phyloP scores from a whole-genome alignment of 1,140 invertebrate genomes.

The Idris sp. region DNA sequence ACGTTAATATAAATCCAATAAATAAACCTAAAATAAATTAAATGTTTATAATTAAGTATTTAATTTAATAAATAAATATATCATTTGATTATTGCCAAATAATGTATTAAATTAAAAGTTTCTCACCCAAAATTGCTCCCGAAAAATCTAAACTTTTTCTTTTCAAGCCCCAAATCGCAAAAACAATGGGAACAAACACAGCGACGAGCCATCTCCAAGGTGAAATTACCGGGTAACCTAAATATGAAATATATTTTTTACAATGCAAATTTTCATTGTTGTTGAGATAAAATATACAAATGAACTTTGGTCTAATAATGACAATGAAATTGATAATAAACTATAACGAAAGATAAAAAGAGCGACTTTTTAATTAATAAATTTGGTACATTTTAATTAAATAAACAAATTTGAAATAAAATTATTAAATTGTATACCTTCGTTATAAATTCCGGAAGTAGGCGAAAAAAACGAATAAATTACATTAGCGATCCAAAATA shows the following conservation, averaged over 20 bases:
- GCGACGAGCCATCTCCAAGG: conserved; percentile 87
- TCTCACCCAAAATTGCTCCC: conserved; percentile 84
- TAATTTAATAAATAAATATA: too few relatives aligned
- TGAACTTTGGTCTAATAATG: too few relatives aligned
- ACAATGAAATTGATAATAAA: conserved; percentile 1
- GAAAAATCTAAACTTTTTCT: conserved; percentile 76
- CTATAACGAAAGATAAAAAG: not conserved
- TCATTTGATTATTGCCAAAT: too few relatives aligned
- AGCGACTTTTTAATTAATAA: not conserved
- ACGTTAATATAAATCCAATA: conserved; percentile 88
- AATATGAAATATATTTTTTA: too few relatives aligned
- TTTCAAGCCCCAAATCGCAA: conserved; percentile 67
- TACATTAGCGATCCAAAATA: conserved; percentile 85
- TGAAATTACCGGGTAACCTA: conserved; percentile 81
- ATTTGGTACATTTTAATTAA: too few relatives aligned
- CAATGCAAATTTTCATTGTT: too few relatives aligned
- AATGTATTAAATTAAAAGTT: too few relatives aligned
- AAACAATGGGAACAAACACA: conserved; percentile 83
- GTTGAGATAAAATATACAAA: too few relatives aligned
- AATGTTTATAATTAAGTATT: conserved; percentile 1
- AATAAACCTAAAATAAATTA: conserved; percentile 81
- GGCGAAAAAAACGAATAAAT: conserved; percentile 81
- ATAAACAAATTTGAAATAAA: too few relatives aligned
- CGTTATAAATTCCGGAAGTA: conserved; percentile 73
- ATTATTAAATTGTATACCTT: too few relatives aligned